Conservation (phyloP, 1,140 invertebrate species). For the Rhopalosiphum maidis region DNA sequence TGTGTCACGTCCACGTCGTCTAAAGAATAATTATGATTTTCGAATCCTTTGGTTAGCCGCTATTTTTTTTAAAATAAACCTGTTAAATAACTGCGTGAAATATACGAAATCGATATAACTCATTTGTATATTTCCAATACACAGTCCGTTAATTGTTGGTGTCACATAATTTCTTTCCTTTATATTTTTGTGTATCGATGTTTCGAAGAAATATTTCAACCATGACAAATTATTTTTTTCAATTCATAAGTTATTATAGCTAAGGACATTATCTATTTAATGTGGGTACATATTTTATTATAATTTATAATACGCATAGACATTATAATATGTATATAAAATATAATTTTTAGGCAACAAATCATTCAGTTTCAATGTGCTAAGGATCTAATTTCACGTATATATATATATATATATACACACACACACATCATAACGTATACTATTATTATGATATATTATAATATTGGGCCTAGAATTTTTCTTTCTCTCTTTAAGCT, state of each 20-base stretch:
- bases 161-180: background rate
- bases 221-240: slow-evolving; percentile 3
- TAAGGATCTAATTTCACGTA: background rate
- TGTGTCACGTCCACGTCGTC: background rate
- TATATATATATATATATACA: background rate
- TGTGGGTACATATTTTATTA: background rate
- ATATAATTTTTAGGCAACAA: background rate
- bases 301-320: background rate
- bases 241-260: background rate
- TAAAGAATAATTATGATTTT: background rate
- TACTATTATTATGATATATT: background rate
- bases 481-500: background rate
- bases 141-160: background rate
- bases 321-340: background rate
- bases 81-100: background rate
- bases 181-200: background rate
- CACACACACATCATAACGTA: background rate
- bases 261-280: background rate
- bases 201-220: background rate
- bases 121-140: background rate
- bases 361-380: background rate
- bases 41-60: background rate
- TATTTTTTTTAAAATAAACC: background rate
- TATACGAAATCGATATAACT: background rate
- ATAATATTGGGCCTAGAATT: background rate